Evolutionary conservation across 1,140 invertebrate genomes (phyloP).

Genomic region (Drosophila orena): DNA sequence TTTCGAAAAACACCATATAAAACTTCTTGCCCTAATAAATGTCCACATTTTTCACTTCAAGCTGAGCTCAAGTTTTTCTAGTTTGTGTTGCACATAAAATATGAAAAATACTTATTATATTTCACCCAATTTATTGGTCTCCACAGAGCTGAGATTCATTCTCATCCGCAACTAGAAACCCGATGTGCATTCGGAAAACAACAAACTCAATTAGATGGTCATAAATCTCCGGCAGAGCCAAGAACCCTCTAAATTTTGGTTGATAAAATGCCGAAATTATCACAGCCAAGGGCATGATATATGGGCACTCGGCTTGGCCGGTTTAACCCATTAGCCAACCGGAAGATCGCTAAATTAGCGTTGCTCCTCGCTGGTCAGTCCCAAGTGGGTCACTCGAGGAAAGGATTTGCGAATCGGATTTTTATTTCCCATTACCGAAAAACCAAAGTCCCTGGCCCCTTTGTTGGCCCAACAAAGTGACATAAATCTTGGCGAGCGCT

Average conservation of each 20-base stretch:
- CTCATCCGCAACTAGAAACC: constrained; percentile 22
- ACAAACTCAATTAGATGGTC: constrained; percentile 46
- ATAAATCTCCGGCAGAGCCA: constrained; percentile 60
- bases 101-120: constrained; percentile 30
- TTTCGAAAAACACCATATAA: neutral
- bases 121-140: constrained; percentile 19
- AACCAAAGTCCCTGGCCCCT: constrained; percentile 2
- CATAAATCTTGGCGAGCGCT: constrained; percentile 69
- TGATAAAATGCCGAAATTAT: constrained; percentile 79
- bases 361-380: constrained; percentile 57
- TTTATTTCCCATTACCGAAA: constrained; percentile 12
- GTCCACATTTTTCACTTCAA: neutral
- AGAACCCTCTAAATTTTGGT: constrained; percentile 76
- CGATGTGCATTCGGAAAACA: constrained; percentile 24
- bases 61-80: constrained; percentile 14
- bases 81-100: constrained; percentile 13
- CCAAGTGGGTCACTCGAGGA: constrained; percentile 76
- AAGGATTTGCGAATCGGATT: constrained; percentile 50
- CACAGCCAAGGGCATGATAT: constrained; percentile 60
- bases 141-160: neutral
- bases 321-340: constrained; percentile 79
- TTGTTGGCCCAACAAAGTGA: constrained; percentile 74
- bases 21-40: constrained; percentile 1
- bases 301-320: constrained; percentile 56
- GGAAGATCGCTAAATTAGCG: constrained; percentile 81